Evolutionary conservation across 2,888 invertebrate genomes (phyloP), one percentile per base, ranked within the genome.

Genomic region (Shargacucullia verbasci): DNA sequence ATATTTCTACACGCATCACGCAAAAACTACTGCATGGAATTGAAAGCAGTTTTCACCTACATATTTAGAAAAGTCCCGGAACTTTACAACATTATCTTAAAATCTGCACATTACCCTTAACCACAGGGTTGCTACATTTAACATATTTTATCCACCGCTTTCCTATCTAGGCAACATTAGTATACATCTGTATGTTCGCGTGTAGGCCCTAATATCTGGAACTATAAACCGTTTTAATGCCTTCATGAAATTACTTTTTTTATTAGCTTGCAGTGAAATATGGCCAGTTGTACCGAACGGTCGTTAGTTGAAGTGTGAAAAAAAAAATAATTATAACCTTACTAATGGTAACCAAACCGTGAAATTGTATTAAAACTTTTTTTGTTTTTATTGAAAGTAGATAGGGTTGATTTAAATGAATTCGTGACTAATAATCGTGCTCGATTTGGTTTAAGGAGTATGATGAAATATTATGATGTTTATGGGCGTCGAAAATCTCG

Each of bases 201-300:
- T 76, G 75, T 67, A 50, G 58, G 49, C 61, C 62, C 62, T 73
- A 76, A 76, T 76, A 68, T 71, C 60, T 54, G 15, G 35, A 73
- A 60, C 77, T 57, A 75, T 73, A 76, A 76, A 76, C 53, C 38
- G 73, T 68, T 75, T 75, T 70, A 76, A 68, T 75, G 59, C 62
- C 48, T 56, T 52, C 65, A 70, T 65, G 64, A 73, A 73, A 75
- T 67, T 67, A 53, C 66, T 57, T 64, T 73, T 73, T 75, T 75
- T 75, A 76, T 76, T 70, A 66, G 73, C 62, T 58, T 38, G 35
- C 41, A 40, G 48, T 70, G 70, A 75, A 56, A 49, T 68, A 75
- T 59, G 59, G 59, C 66, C 45, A 37, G 62, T 60, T 48, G 33
- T 59, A 61, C 33, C 55, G 55, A 58, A 58, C 40, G 20, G 52